Base-by-base conservation (phyloP, 2,888 invertebrate genomes). In the Argyresthia goedartella region DNA sequence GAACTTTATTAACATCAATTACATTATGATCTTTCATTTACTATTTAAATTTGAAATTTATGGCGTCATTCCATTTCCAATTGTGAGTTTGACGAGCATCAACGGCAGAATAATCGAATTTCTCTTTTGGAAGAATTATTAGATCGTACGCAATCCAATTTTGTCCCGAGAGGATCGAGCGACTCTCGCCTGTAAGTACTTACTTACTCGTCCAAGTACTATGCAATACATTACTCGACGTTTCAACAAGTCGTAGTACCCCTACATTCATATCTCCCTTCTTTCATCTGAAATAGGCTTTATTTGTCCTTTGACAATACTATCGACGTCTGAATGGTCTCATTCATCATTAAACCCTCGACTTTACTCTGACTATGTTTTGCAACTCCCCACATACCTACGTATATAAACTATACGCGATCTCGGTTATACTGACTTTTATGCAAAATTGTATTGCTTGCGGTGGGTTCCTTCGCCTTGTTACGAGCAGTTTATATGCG, bases 401-500 rank as follows among this genome's bases (percentile, higher is more conserved):
- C 2, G 25, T 25, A 6, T 25, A 25, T 2, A n/a, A n/a, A n/a
- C n/a, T n/a, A 6, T 25, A 25, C 25, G 25, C 3, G 3, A 25
- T 25, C 6, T 2, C 25, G 25, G 25, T 25, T 6, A 25, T 46
- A 25, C 46, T 46, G 46, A 33, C 46, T 34, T 13, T 13, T 48
- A 35, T 34, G 36, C 35, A 48, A 48, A 82, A 77, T 77, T 79
- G 76, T 79, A 81, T 84, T 81, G 81, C 80, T 79, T 77, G 80
- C 73, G 73, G 74, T 73, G 72, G 72, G 77, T 81, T 81, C 79
- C n/a, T n/a, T 80, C 79, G 76, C 76, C 78, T 81, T 76, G 77
- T 81, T 77, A 76, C 76, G 73, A 76, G 75, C 78, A 76, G 79
- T 81, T 81, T 84, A 80, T 81, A 81, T 81, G 81, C 82, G 74